Conservation (phyloP, 2,113 vertebrate species). For the Pelobates fuscus region DNA sequence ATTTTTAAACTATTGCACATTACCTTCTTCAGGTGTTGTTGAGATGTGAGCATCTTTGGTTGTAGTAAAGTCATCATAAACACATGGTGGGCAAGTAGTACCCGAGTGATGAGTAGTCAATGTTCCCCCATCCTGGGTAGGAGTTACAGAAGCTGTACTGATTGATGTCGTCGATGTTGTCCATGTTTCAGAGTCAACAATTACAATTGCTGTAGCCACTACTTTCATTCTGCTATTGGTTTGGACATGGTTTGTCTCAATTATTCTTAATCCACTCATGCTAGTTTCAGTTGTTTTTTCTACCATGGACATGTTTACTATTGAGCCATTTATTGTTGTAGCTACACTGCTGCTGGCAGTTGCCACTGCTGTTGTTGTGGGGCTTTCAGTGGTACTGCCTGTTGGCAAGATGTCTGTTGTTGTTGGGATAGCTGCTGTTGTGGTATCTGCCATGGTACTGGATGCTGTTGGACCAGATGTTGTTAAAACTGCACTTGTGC, state of each 20-base stretch:
- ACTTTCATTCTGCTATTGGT: too few species aligned
- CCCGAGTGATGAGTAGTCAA: not conserved
- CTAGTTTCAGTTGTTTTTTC: not conserved
- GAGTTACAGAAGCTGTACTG: not conserved
- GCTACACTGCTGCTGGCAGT: not conserved
- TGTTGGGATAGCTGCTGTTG: not conserved
- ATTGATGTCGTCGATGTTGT: not conserved
- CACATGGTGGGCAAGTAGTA: not conserved
- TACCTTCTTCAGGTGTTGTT: too few species aligned
- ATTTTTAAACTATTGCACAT: too few species aligned
- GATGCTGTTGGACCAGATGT: not conserved
- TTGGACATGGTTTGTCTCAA: too few species aligned
- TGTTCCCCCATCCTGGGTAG: not conserved
- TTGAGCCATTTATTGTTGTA: not conserved
- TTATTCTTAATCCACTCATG: too few species aligned
- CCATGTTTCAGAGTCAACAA: not conserved
- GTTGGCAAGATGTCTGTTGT: too few species aligned
- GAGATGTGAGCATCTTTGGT: too few species aligned
- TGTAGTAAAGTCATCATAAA: not conserved
- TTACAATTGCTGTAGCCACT: not conserved
- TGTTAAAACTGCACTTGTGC: too few species aligned
- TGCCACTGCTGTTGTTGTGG: not conserved
- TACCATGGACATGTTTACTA: not conserved
- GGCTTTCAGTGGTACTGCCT: not conserved
- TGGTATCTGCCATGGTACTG: not conserved